Conservation (phyloP, 1,140 invertebrate species). For the Heliconius nattereri region DNA sequence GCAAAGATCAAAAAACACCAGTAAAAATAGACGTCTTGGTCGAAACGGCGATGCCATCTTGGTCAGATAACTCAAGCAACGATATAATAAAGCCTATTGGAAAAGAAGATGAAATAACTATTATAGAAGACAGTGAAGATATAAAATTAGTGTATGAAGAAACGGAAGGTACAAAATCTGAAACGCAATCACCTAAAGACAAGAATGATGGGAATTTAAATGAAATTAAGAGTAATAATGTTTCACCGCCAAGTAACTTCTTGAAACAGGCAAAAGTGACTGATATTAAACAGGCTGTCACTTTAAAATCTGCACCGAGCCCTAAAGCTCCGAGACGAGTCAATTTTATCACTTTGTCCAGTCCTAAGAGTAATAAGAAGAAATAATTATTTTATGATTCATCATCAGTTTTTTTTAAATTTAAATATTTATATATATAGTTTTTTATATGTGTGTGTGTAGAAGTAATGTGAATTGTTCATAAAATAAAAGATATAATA, state of each 20-base stretch:
- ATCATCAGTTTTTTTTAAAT: neutral
- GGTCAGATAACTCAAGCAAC: slow-evolving; percentile 78
- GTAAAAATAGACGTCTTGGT: slow-evolving; percentile 73
- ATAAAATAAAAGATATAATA: too few relatives aligned
- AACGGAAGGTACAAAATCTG: slow-evolving; percentile 49
- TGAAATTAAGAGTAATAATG: slow-evolving; percentile 14
- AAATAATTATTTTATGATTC: slow-evolving; percentile 18
- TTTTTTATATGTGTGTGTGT: neutral
- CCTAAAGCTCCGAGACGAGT: slow-evolving; percentile 85
- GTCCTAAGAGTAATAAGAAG: slow-evolving; percentile 86
- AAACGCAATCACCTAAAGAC: slow-evolving; percentile 49
- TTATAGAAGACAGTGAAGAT: slow-evolving; percentile 83
- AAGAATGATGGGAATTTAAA: slow-evolving; percentile 20
- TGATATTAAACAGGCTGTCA: slow-evolving; percentile 52
- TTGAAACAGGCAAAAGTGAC: slow-evolving; percentile 63
- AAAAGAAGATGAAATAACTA: slow-evolving; percentile 47
- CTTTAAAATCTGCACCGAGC: slow-evolving; percentile 45
- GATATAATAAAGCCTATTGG: slow-evolving; percentile 62
- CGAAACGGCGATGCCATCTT: slow-evolving; percentile 81
- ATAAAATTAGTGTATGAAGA: slow-evolving; percentile 86
- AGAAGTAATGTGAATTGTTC: neutral
- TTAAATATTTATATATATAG: neutral
- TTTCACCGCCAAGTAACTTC: slow-evolving; percentile 38
- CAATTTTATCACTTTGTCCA: slow-evolving; percentile 87
- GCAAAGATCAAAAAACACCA: slow-evolving; percentile 58